Evolutionary conservation across 2,113 vertebrate genomes (phyloP).

Genomic region (Pogona vitticeps): DNA sequence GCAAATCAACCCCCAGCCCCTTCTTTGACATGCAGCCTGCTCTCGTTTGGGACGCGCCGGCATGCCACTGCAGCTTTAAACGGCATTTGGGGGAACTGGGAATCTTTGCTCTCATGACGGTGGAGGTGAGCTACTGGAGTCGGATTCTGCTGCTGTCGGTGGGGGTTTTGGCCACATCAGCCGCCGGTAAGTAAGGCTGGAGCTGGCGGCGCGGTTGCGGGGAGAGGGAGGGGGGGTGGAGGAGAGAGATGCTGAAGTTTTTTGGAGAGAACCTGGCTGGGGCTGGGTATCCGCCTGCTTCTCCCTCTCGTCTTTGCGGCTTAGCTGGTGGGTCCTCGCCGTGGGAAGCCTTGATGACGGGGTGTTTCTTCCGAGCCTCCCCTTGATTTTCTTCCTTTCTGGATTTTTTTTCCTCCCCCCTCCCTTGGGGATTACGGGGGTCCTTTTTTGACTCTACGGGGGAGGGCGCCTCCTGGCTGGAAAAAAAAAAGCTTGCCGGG

Average conservation of each 20-base stretch:
- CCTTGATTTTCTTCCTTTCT: background rate
- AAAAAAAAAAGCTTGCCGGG: too few relatives aligned
- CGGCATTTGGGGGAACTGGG: conserved; percentile 79
- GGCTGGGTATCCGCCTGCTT: too few relatives aligned
- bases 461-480: too few relatives aligned
- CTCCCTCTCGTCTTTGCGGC: too few relatives aligned
- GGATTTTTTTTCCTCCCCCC: too few relatives aligned
- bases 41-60: conserved; percentile 77
- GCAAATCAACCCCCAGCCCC: background rate
- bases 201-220: background rate
- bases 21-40: conserved; percentile 83
- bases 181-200: conserved; percentile 84
- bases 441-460: too few relatives aligned
- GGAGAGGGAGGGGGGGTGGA: background rate
- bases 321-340: too few relatives aligned
- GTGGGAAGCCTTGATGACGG: too few relatives aligned
- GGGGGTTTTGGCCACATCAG: conserved; percentile 87
- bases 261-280: too few relatives aligned
- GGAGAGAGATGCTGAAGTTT: background rate
- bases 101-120: conserved; percentile 83
- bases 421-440: too few relatives aligned
- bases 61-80: conserved; percentile 78
- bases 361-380: too few relatives aligned
- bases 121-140: conserved; percentile 87
- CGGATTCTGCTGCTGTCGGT: conserved; percentile 87